Evolutionary conservation across 2,888 invertebrate species (phyloP).

Genomic region (Drosophila longiperda): DNA sequence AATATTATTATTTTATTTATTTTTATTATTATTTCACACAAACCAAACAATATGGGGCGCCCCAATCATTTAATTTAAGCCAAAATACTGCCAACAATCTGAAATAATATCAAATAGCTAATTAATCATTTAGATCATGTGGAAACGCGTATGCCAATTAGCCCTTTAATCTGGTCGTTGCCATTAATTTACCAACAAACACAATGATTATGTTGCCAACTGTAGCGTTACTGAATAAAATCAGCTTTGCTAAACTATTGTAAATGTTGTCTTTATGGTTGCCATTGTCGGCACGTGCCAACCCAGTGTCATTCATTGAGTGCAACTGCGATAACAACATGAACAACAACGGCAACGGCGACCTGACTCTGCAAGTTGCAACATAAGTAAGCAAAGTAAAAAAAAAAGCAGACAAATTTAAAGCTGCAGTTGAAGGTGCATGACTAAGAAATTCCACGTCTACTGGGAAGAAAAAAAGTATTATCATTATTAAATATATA

Average conservation of each 20-base stretch:
- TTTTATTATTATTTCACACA: background rate
- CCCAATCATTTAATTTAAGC: background rate
- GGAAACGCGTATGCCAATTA: conserved; percentile 51
- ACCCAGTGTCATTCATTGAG: conserved; percentile 62
- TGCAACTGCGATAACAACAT: conserved; percentile 38
- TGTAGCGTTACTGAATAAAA: conserved; percentile 58
- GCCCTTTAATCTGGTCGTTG: conserved; percentile 45
- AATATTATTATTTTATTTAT: too few species aligned
- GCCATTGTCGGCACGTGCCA: conserved; percentile 62
- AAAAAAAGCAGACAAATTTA: conserved; percentile 1
- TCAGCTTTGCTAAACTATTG: conserved; percentile 17
- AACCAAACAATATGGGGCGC: too few species aligned
- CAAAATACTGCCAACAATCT: background rate
- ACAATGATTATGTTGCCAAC: conserved; percentile 61
- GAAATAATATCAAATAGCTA: conserved; percentile 35
- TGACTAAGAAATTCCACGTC: conserved; percentile 11
- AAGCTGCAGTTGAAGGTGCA: background rate
- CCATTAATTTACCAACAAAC: conserved; percentile 24
- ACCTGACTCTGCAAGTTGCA: conserved; percentile 39
- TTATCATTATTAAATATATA: background rate
- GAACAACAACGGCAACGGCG: conserved; percentile 6
- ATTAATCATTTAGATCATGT: conserved; percentile 34
- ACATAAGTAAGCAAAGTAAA: conserved; percentile 38
- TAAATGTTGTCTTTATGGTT: conserved; percentile 18
- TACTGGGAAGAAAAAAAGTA: background rate